A percentile compares a stretch with the other conserved stretches of the same genome.
phyloP scores from a whole-genome alignment of 2,888 invertebrate genomes.

The Plagodis pulveraria region DNA sequence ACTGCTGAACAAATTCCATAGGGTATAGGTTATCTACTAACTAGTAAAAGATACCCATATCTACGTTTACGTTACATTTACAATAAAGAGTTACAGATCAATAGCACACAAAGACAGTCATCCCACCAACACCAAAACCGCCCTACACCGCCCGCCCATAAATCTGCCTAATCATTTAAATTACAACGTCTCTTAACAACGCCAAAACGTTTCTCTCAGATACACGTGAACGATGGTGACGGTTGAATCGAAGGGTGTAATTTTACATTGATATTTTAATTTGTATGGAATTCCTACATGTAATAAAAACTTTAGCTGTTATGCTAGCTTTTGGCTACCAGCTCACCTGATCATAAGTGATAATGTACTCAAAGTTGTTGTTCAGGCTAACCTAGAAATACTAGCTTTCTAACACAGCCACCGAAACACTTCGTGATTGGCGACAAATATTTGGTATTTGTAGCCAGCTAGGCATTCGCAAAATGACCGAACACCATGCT shows the following conservation, averaged over 20 bases:
- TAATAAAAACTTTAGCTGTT: too few relatives aligned
- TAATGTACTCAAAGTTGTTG: too few relatives aligned
- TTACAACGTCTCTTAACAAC: slow-evolving; percentile 59
- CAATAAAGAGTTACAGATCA: slow-evolving; percentile 12
- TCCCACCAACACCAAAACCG: slow-evolving; percentile 23
- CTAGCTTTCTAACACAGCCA: too few relatives aligned
- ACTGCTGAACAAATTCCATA: too few relatives aligned
- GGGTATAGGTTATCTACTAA: too few relatives aligned
- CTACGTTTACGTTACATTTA: background rate
- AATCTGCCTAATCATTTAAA: slow-evolving; percentile 74
- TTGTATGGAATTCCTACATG: background rate
- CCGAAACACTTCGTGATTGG: too few relatives aligned
- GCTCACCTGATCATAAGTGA: too few relatives aligned
- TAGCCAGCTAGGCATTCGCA: too few relatives aligned
- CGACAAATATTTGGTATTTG: too few relatives aligned
- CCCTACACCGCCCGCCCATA: slow-evolving; percentile 50
- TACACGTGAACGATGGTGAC: slow-evolving; percentile 27
- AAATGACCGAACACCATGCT: too few relatives aligned
- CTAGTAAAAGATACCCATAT: background rate
- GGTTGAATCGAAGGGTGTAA: slow-evolving; percentile 11
- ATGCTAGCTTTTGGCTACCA: too few relatives aligned
- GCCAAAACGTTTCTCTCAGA: slow-evolving; percentile 25
- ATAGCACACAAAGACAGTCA: slow-evolving; percentile 28
- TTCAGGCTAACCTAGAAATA: too few relatives aligned
- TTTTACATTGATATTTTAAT: slow-evolving; percentile 8